Conservation (phyloP, 2,888 invertebrate genomes). For the Nomada ferruginata region DNA sequence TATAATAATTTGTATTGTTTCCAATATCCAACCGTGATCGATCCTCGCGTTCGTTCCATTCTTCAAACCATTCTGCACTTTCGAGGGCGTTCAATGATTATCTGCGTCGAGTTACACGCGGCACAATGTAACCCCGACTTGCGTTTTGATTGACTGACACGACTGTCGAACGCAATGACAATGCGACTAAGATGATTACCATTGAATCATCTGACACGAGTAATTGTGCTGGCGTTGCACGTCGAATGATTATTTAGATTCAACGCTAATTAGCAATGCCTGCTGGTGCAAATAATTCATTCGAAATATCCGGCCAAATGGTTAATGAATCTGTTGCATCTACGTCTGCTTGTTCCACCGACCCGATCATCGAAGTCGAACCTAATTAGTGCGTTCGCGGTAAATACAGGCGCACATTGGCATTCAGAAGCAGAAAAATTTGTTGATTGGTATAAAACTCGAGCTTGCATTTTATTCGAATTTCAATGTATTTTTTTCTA, state of each 20-base stretch:
- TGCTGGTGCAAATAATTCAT: not conserved
- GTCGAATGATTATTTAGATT: constrained; percentile 21
- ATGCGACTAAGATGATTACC: constrained; percentile 36
- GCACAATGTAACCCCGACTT: not conserved
- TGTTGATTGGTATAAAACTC: no score
- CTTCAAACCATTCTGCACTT: constrained; percentile 8
- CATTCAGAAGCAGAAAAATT: no score
- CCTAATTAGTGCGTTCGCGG: not conserved
- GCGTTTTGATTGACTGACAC: constrained; percentile 23
- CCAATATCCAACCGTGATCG: not conserved
- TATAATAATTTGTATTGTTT: not conserved
- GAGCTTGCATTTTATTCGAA: no score
- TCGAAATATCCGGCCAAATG: not conserved
- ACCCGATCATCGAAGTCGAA: not conserved
- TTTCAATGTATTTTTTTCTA: no score
- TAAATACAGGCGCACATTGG: no score
- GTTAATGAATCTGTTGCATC: constrained; percentile 8
- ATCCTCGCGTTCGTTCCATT: not conserved
- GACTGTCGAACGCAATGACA: constrained; percentile 35
- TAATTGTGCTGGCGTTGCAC: constrained; percentile 26
- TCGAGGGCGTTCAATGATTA: not conserved
- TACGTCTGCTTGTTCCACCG: not conserved
- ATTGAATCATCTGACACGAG: constrained; percentile 17
- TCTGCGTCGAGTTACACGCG: not conserved
- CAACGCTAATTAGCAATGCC: constrained; percentile 22